A percentile compares a stretch with the other conserved stretches of the same genome.
phyloP scores from a whole-genome alignment of 2,888 invertebrate species.

The Platerodrilus igneus region DNA sequence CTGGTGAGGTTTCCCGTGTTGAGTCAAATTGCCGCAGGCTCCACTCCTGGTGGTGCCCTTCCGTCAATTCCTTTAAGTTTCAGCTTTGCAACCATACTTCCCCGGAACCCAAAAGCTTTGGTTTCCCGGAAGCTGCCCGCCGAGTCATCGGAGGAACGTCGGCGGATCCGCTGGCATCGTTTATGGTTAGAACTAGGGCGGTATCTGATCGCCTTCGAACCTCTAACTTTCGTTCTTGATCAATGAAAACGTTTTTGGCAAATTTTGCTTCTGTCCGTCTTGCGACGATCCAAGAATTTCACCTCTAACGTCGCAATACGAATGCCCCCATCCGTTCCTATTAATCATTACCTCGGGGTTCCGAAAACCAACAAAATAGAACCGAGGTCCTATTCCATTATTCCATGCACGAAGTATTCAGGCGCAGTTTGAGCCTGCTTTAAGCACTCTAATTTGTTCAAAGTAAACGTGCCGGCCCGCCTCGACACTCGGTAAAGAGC shows the following conservation, averaged over 20 bases:
- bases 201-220: slow-evolving; percentile 57
- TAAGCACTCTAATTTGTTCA: slow-evolving; percentile 65
- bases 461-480: slow-evolving; percentile 56
- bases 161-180: slow-evolving; percentile 62
- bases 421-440: slow-evolving; percentile 54
- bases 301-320: slow-evolving; percentile 55
- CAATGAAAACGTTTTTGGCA: slow-evolving; percentile 64
- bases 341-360: slow-evolving; percentile 58
- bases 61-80: slow-evolving; percentile 61
- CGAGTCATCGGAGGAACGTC: slow-evolving; percentile 58
- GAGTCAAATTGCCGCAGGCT: slow-evolving; percentile 70
- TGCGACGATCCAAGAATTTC: slow-evolving; percentile 55
- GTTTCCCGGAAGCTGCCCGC: slow-evolving; percentile 43
- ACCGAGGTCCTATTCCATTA: slow-evolving; percentile 60
- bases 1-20: slow-evolving; percentile 66
- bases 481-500: slow-evolving; percentile 48
- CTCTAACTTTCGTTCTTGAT: slow-evolving; percentile 65
- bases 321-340: slow-evolving; percentile 54
- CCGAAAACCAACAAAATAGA: slow-evolving; percentile 61
- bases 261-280: slow-evolving; percentile 53
- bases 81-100: slow-evolving; percentile 61
- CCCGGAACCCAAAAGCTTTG: slow-evolving; percentile 61
- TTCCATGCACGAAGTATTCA: slow-evolving; percentile 55
- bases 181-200: slow-evolving; percentile 59
- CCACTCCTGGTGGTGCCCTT: slow-evolving; percentile 70